Percentiles rank a stretch among this genome's conserved stretches.
Conservation (phyloP, 1,140 invertebrate species). For the Cherax quadricarinatus region DNA sequence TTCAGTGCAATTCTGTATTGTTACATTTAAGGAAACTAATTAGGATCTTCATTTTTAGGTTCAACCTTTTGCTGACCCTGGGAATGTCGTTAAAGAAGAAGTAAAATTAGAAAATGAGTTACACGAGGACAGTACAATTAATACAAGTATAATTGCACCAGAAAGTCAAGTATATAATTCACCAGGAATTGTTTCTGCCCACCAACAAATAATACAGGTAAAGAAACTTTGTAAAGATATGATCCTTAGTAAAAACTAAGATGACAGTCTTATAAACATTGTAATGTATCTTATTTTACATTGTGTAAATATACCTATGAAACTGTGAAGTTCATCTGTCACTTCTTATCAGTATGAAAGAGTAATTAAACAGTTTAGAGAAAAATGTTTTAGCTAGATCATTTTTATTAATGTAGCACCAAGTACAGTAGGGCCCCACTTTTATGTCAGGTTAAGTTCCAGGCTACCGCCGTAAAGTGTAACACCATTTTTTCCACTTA, state of each 20-base stretch:
- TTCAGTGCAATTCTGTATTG: no score
- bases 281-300: neutral
- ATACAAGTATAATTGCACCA: neutral
- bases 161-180: slow-evolving; percentile 1
- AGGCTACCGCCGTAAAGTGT: no score
- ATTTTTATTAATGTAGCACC: no score
- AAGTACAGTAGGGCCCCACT: no score
- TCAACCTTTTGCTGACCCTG: slow-evolving; percentile 34
- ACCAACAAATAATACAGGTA: neutral
- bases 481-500: no score
- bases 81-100: slow-evolving; percentile 48
- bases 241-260: neutral
- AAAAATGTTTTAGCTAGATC: no score
- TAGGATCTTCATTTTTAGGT: slow-evolving; percentile 11
- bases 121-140: neutral
- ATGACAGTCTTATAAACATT: neutral
- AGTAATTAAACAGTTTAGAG: no score
- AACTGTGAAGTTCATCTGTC: neutral
- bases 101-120: slow-evolving; percentile 39
- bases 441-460: no score
- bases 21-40: no score
- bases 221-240: neutral
- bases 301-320: neutral
- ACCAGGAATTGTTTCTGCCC: neutral
- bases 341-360: no score